phyloP scores from a whole-genome alignment of 2,113 vertebrate species.

The Motacilla alba region DNA sequence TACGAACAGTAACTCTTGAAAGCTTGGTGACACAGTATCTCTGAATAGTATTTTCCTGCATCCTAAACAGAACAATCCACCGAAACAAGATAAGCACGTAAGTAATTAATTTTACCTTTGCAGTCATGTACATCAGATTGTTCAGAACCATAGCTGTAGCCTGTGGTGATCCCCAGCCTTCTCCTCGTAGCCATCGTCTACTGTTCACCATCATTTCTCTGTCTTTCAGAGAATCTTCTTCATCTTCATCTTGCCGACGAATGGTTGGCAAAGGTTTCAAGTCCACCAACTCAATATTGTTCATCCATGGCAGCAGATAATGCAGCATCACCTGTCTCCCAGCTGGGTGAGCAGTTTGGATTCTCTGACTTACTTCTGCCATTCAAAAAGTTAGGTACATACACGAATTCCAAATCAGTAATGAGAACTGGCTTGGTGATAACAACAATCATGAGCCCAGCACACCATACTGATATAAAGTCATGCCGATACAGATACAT shows the following conservation, averaged over 20 bases:
- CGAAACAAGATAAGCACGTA: not conserved
- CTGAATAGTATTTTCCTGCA: not conserved
- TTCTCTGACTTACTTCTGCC: slow-evolving; percentile 96
- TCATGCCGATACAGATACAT: not conserved
- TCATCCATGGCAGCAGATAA: slow-evolving; percentile 98
- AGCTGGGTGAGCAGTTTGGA: slow-evolving; percentile 93
- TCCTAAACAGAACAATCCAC: not conserved
- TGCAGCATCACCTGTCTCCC: slow-evolving; percentile 97
- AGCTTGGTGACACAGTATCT: not conserved
- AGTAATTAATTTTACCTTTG: slow-evolving; percentile 81
- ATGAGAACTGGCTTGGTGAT: not conserved
- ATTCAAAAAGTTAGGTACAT: not conserved
- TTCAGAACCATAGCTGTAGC: slow-evolving; percentile 97
- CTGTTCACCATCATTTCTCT: slow-evolving; percentile 95
- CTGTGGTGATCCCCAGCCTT: slow-evolving; percentile 96
- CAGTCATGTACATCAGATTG: slow-evolving; percentile 99
- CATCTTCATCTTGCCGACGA: slow-evolving; percentile 84
- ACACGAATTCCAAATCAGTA: not conserved
- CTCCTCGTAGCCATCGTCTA: slow-evolving; percentile 91
- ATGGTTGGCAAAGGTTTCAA: slow-evolving; percentile 83
- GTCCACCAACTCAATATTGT: slow-evolving; percentile 96
- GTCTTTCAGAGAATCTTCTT: slow-evolving; percentile 84
- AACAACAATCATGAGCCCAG: not conserved
- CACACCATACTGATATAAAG: not conserved
- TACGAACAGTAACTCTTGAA: not conserved